Conservation (phyloP, 2,888 invertebrate species). For the Volucella zonaria region DNA sequence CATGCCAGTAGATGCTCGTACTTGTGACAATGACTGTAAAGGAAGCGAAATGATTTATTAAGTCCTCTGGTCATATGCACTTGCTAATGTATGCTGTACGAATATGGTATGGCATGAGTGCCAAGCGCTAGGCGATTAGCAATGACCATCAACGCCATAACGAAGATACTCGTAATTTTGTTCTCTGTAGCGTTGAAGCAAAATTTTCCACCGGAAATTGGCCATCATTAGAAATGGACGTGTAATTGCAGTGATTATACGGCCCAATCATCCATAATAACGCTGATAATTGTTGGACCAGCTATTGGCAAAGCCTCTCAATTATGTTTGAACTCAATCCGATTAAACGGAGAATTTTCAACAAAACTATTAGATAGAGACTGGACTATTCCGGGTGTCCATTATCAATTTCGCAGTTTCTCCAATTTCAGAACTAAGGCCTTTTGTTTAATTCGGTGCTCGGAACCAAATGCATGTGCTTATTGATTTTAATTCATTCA, state of each 20-base stretch:
- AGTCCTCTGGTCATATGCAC: conserved; percentile 1
- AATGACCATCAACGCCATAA: conserved; percentile 27
- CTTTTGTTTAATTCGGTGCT: too few species aligned
- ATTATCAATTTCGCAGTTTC: too few species aligned
- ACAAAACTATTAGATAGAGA: too few species aligned
- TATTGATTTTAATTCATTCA: too few species aligned
- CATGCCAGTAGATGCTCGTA: background rate
- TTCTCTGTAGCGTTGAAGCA: conserved; percentile 6
- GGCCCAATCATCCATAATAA: conserved; percentile 7
- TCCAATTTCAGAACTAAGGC: too few species aligned
- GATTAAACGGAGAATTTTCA: too few species aligned
- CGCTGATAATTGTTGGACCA: background rate
- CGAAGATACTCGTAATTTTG: conserved; percentile 25
- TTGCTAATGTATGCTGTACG: conserved; percentile 5
- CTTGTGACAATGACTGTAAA: conserved; percentile 3
- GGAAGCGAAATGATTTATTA: conserved; percentile 45
- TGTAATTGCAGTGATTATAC: conserved; percentile 36
- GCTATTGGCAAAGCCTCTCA: too few species aligned
- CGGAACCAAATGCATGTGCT: too few species aligned
- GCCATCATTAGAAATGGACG: conserved; percentile 26
- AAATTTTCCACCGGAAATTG: conserved; percentile 37
- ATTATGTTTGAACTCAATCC: too few species aligned
- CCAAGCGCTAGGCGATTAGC: conserved; percentile 1
- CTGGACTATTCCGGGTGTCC: too few species aligned
- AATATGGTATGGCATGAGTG: background rate